Percentiles rank a stretch among this genome's conserved stretches.
These are phyloP conservation scores for Drosophila sp. DNA, from an alignment of 1,140 invertebrate genomes.

Conservation along the genomic window DNA sequence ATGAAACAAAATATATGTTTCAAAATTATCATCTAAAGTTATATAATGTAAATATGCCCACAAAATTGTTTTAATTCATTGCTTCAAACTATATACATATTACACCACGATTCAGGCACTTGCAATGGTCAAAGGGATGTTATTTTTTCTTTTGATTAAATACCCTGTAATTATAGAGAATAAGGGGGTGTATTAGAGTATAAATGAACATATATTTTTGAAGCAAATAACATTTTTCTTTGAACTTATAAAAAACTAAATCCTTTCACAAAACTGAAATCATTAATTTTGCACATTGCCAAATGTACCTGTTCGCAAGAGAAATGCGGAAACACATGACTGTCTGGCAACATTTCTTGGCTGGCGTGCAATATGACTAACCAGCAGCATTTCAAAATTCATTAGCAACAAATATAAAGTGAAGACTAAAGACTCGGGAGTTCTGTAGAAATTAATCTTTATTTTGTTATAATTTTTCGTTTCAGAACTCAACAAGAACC, in stretches of 20 bases:
- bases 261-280: not conserved
- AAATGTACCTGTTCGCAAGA: not conserved
- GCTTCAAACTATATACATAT: too few relatives aligned
- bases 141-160: not conserved
- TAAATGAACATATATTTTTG: too few relatives aligned
- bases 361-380: too few relatives aligned
- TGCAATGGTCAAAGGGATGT: not conserved
- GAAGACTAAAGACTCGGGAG: too few relatives aligned
- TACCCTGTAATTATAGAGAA: not conserved
- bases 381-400: not conserved
- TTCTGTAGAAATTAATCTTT: too few relatives aligned
- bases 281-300: not conserved
- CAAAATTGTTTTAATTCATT: not conserved
- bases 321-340: not conserved
- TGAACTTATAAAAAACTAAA: too few relatives aligned
- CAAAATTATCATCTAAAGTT: not conserved
- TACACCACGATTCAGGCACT: too few relatives aligned
- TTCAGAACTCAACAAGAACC: slow-evolving; percentile 99
- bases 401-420: too few relatives aligned
- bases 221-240: too few relatives aligned
- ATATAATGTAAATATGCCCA: not conserved
- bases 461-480: slow-evolving; percentile 67
- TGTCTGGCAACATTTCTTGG: not conserved
- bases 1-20: not conserved
- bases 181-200: not conserved